Evolutionary conservation across 1,140 invertebrate genomes (phyloP).

Genomic region (Penaeus vannamei): DNA sequence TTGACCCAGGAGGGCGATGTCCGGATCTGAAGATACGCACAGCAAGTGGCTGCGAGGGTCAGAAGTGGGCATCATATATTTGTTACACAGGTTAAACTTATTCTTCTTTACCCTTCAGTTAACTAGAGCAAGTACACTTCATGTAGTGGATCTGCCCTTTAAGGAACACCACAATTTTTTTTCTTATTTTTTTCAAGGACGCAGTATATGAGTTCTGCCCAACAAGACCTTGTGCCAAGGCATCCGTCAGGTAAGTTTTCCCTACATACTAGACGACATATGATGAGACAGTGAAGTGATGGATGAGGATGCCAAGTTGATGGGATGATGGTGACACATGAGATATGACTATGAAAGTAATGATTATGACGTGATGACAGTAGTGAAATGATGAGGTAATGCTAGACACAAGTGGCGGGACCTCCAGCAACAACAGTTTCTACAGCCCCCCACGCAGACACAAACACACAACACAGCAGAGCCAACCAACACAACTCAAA

Average conservation of each 20-base stretch:
- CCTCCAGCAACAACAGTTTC: constrained; percentile 51
- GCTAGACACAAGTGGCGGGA: constrained; percentile 65
- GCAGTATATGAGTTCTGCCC: constrained; percentile 51
- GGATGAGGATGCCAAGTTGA: constrained; percentile 19
- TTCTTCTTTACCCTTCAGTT: not conserved
- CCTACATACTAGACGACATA: constrained; percentile 65
- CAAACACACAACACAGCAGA: constrained; percentile 66
- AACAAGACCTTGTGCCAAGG: constrained; percentile 58
- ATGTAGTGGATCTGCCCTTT: constrained; percentile 45
- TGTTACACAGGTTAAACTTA: not conserved
- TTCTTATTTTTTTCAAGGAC: constrained; percentile 49
- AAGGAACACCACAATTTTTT: constrained; percentile 49
- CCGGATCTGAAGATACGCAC: constrained; percentile 22
- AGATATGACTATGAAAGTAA: constrained; percentile 42
- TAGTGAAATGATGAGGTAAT: constrained; percentile 64
- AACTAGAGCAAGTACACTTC: not conserved
- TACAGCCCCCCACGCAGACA: constrained; percentile 64
- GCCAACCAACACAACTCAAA: constrained; percentile 60
- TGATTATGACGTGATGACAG: constrained; percentile 1
- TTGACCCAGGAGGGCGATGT: constrained; percentile 38
- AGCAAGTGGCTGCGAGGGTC: constrained; percentile 41
- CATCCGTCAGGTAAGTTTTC: constrained; percentile 57
- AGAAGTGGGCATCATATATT: constrained; percentile 29
- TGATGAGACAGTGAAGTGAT: constrained; percentile 48
- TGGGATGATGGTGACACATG: constrained; percentile 27